phyloP scores from a whole-genome alignment of 92 coral and sea anemone genomes.

The Paragorgia papillata region DNA sequence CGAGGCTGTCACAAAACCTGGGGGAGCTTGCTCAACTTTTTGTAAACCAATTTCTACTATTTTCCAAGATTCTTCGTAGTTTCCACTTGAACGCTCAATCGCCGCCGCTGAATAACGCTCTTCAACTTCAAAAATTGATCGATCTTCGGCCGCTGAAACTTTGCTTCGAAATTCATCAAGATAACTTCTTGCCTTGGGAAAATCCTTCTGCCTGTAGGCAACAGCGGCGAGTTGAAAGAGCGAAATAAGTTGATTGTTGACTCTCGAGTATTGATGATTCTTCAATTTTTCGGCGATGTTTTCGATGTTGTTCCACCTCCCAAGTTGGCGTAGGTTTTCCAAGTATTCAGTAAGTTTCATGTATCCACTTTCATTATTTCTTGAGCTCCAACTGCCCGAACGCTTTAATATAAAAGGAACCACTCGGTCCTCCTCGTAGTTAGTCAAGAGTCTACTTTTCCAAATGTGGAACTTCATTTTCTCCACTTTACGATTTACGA shows the following conservation, averaged over 20 bases:
- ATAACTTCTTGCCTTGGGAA: constrained; percentile 11
- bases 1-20: constrained; percentile 43
- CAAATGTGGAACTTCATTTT: constrained; percentile 33
- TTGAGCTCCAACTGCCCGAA: constrained; percentile 24
- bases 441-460: constrained; percentile 1
- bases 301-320: constrained; percentile 6
- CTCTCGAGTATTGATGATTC: not conserved
- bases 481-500: constrained; percentile 42
- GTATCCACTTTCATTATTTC: constrained; percentile 12
- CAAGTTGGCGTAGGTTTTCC: constrained; percentile 23
- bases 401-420: constrained; percentile 9
- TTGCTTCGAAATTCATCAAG: constrained; percentile 8
- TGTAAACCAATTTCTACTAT: constrained; percentile 26
- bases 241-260: not conserved
- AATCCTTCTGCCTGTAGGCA: constrained; percentile 26
- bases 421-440: not conserved
- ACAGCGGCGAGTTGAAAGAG: constrained; percentile 8
- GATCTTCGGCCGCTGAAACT: constrained; percentile 13
- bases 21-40: constrained; percentile 17
- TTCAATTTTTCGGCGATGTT: not conserved
- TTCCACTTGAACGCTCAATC: constrained; percentile 52
- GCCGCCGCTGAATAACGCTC: constrained; percentile 35
- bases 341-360: constrained; percentile 28
- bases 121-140: constrained; percentile 20
- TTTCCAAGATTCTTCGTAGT: constrained; percentile 30